Evolutionary conservation across 2,888 invertebrate genomes (phyloP).

Genomic region (Pollenia labialis): DNA sequence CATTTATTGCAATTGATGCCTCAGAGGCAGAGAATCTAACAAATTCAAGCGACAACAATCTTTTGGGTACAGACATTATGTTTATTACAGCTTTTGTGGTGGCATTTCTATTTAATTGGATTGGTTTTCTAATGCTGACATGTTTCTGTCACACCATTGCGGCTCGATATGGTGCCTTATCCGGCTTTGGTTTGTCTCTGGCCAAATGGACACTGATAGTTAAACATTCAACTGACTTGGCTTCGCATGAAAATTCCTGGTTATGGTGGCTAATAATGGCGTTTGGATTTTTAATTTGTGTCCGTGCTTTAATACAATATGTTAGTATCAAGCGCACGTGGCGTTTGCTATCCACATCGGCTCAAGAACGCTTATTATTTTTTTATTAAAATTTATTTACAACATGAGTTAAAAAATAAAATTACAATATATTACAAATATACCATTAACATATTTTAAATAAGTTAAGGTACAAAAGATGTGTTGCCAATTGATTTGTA

Average conservation of each 20-base stretch:
- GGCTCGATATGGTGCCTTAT: slow-evolving; percentile 95
- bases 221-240: slow-evolving; percentile 94
- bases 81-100: slow-evolving; percentile 97
- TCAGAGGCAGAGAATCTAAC: slow-evolving; percentile 89
- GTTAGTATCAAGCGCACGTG: slow-evolving; percentile 95
- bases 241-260: slow-evolving; percentile 95
- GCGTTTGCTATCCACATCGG: slow-evolving; percentile 93
- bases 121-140: slow-evolving; percentile 95
- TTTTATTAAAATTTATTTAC: slow-evolving; percentile 87
- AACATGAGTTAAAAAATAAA: slow-evolving; percentile 24
- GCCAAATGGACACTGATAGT: slow-evolving; percentile 98
- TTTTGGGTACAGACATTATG: slow-evolving; percentile 96
- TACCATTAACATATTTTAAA: slow-evolving; percentile 45
- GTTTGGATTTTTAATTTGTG: slow-evolving; percentile 93
- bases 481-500: slow-evolving; percentile 62
- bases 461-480: slow-evolving; percentile 54
- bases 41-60: slow-evolving; percentile 89
- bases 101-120: slow-evolving; percentile 97
- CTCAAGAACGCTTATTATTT: slow-evolving; percentile 94
- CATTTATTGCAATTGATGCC: slow-evolving; percentile 90
- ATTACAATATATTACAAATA: slow-evolving; percentile 5
- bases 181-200: slow-evolving; percentile 95
- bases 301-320: slow-evolving; percentile 94
- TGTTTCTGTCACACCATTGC: slow-evolving; percentile 98
- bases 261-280: slow-evolving; percentile 97